Evolutionary conservation across 2,888 invertebrate species (phyloP).

Genomic region (Creontiades dilutus): DNA sequence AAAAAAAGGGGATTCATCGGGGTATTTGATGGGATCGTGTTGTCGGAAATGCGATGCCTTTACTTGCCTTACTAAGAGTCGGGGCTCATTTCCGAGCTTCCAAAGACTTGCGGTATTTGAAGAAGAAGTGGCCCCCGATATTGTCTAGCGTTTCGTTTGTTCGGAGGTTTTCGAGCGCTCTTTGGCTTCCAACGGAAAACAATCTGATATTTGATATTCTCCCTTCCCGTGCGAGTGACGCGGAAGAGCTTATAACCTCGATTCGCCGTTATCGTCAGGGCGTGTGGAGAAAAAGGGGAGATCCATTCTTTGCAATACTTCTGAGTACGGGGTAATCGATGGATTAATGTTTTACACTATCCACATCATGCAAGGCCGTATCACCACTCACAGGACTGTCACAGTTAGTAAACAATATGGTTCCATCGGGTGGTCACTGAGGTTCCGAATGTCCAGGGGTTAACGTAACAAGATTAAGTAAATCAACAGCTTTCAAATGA

Average conservation of each 20-base stretch:
- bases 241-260: not conserved
- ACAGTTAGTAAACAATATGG: no score
- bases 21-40: slow-evolving; percentile 14
- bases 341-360: no score
- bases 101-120: slow-evolving; percentile 8
- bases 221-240: not conserved
- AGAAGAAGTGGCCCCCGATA: slow-evolving; percentile 8
- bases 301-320: not conserved
- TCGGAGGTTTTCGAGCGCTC: not conserved
- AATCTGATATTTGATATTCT: slow-evolving; percentile 29
- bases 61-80: slow-evolving; percentile 30
- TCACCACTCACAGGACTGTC: no score
- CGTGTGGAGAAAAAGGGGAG: not conserved
- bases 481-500: no score
- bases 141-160: slow-evolving; percentile 24
- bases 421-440: no score
- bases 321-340: not conserved
- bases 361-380: no score
- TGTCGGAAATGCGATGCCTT: slow-evolving; percentile 32
- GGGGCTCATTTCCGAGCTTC: not conserved
- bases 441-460: no score
- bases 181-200: not conserved
- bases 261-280: not conserved
- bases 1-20: not conserved
- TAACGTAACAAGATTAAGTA: no score